phyloP scores from a whole-genome alignment of 2,113 vertebrate genomes.

The Amphiprion percula region DNA sequence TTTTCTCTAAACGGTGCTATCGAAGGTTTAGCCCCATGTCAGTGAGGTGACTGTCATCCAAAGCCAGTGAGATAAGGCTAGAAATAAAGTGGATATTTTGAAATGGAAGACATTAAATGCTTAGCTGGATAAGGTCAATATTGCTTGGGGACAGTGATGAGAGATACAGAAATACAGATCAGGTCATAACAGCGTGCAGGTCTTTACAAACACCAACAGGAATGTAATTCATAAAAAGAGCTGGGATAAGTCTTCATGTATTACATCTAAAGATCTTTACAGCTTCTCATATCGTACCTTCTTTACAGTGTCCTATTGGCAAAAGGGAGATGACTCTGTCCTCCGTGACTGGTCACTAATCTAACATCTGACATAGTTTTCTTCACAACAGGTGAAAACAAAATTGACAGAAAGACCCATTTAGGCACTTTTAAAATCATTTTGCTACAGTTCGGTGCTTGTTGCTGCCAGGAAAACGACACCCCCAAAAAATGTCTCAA shows the following conservation, averaged over 20 bases:
- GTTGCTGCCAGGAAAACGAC: conserved; percentile 56
- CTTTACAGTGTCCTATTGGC: conserved; percentile 49
- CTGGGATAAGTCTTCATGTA: conserved; percentile 46
- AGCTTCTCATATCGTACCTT: conserved; percentile 35
- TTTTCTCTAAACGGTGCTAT: conserved; percentile 41
- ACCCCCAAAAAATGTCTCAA: conserved; percentile 47
- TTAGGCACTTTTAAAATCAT: conserved; percentile 77
- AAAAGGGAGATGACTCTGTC: conserved; percentile 29
- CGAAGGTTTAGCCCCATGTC: conserved; percentile 32
- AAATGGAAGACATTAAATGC: conserved; percentile 74
- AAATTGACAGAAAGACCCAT: conserved; percentile 54
- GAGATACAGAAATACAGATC: conserved; percentile 45
- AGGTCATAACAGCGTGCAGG: conserved; percentile 69
- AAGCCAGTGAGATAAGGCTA: conserved; percentile 22
- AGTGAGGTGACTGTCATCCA: conserved; percentile 21
- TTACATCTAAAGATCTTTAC: conserved; percentile 48
- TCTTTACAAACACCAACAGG: conserved; percentile 68
- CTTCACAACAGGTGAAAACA: conserved; percentile 50
- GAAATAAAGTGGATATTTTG: conserved; percentile 44
- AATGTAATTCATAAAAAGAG: conserved; percentile 63
- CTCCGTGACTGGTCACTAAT: conserved; percentile 35
- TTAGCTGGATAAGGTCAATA: conserved; percentile 45
- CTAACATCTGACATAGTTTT: conserved; percentile 37
- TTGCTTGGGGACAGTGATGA: conserved; percentile 51
- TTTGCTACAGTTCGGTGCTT: conserved; percentile 77